A percentile compares a stretch with the other conserved stretches of the same genome.
These are phyloP conservation scores for Drosophila infuscata DNA, from an alignment of 2,888 invertebrate genomes.

Conservation along the genomic window DNA sequence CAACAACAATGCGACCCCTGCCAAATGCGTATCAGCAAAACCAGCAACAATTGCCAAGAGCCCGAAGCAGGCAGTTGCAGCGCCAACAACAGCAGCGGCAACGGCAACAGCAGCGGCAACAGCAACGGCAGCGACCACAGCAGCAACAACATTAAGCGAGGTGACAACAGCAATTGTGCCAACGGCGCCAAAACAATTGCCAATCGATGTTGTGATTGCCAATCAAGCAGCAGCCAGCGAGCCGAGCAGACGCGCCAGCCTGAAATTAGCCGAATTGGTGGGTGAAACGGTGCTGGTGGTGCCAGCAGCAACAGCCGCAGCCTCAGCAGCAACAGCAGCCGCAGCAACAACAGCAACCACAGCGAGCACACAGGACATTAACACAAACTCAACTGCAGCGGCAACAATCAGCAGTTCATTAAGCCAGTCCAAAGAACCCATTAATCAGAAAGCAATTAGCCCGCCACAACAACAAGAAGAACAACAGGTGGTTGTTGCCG, in stretches of 20 bases:
- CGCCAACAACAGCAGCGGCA: slow-evolving; percentile 20
- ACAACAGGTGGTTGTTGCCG: slow-evolving; percentile 46
- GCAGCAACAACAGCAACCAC: background rate
- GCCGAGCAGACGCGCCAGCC: slow-evolving; percentile 68
- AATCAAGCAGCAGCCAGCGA: slow-evolving; percentile 73
- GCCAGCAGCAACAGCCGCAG: slow-evolving; percentile 43
- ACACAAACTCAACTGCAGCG: slow-evolving; percentile 23
- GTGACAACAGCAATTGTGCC: slow-evolving; percentile 27
- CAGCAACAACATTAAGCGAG: slow-evolving; percentile 22
- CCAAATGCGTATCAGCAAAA: slow-evolving; percentile 54
- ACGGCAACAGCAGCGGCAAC: slow-evolving; percentile 38
- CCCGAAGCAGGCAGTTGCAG: slow-evolving; percentile 37
- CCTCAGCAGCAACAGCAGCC: slow-evolving; percentile 1
- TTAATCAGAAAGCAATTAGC: slow-evolving; percentile 62
- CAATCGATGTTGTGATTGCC: slow-evolving; percentile 52
- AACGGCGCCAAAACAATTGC: slow-evolving; percentile 42
- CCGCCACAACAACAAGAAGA: slow-evolving; percentile 37
- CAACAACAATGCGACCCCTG: slow-evolving; percentile 54
- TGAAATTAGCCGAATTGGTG: slow-evolving; percentile 68
- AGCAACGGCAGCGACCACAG: slow-evolving; percentile 49
- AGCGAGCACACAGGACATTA: slow-evolving; percentile 30
- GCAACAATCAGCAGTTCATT: slow-evolving; percentile 36
- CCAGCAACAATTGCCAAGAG: slow-evolving; percentile 63
- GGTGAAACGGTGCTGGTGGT: slow-evolving; percentile 70
- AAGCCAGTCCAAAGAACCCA: slow-evolving; percentile 71